A percentile compares a stretch with the other conserved stretches of the same genome.
These are phyloP conservation scores for Balanococcus diminutus DNA, from an alignment of 2,888 invertebrate species.

Conservation along the genomic window DNA sequence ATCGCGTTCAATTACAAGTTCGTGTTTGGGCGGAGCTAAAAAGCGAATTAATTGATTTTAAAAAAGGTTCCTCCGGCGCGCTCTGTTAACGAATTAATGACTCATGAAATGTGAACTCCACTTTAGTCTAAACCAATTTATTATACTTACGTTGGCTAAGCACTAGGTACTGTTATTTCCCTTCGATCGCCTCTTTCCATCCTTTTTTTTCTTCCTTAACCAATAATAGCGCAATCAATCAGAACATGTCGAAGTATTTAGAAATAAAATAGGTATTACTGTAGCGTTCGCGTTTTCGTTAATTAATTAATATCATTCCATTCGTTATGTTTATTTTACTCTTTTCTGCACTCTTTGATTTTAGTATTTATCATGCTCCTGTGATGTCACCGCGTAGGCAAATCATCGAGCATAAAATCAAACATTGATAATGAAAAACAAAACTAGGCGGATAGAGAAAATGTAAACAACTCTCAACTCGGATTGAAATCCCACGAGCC, in stretches of 20 bases:
- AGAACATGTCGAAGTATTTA: conserved; percentile 11
- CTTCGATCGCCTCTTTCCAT: not conserved
- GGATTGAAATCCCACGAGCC: no score
- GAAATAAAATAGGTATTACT: conserved; percentile 26
- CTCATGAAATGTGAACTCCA: conserved; percentile 43
- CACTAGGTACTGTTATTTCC: conserved; percentile 1
- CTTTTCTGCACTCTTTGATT: no score
- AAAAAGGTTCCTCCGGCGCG: conserved; percentile 21
- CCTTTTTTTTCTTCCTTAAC: not conserved
- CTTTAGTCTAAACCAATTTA: conserved; percentile 32
- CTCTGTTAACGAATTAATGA: conserved; percentile 41
- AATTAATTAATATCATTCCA: conserved; percentile 15
- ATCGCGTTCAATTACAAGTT: conserved; percentile 8
- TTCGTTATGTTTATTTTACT: not conserved
- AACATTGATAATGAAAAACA: no score
- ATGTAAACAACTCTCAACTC: no score
- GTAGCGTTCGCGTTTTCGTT: not conserved
- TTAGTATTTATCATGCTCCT: no score
- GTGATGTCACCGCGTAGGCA: no score
- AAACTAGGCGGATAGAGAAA: no score
- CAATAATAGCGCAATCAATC: conserved; percentile 43
- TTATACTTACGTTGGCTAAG: conserved; percentile 2
- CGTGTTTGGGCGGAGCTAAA: conserved; percentile 32
- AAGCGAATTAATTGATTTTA: conserved; percentile 43
- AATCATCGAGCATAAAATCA: no score